Evolutionary conservation across 2,888 invertebrate species (phyloP).

Genomic region (Sturmia bella): DNA sequence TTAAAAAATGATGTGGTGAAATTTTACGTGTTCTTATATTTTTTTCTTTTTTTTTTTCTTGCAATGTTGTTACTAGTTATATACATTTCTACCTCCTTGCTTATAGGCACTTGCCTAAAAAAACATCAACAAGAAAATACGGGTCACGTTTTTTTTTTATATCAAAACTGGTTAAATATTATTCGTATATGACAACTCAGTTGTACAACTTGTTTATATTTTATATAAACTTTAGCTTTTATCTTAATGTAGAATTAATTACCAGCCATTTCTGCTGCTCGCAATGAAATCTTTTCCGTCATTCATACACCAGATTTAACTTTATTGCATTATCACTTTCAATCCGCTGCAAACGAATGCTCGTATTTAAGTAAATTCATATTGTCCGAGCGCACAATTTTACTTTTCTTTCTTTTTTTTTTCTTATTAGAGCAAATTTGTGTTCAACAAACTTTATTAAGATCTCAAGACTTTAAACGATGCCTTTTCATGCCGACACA

Average conservation of each 20-base stretch:
- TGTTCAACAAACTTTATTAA: slow-evolving; percentile 75
- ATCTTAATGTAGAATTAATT: slow-evolving; percentile 1
- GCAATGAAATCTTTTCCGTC: slow-evolving; percentile 7
- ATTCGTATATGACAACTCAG: no score
- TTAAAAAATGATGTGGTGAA: no score
- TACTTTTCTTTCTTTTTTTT: neutral
- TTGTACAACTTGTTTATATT: no score
- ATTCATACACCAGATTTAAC: slow-evolving; percentile 51
- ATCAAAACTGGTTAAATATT: no score
- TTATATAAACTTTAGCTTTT: no score
- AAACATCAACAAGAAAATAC: no score
- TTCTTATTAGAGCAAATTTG: slow-evolving; percentile 55
- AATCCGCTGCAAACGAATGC: slow-evolving; percentile 35
- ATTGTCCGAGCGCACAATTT: slow-evolving; percentile 30
- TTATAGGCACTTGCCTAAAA: no score
- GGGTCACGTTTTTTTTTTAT: no score
- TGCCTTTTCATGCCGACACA: slow-evolving; percentile 72
- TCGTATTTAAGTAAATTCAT: slow-evolving; percentile 44
- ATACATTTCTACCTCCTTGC: no score
- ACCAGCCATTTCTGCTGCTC: neutral
- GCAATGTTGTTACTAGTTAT: no score
- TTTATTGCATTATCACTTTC: slow-evolving; percentile 59
- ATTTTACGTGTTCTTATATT: no score
- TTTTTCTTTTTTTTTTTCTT: no score
- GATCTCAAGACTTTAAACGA: slow-evolving; percentile 81